Evolutionary conservation across 2,888 invertebrate genomes (phyloP).

Genomic region (Schizaphis graminum): DNA sequence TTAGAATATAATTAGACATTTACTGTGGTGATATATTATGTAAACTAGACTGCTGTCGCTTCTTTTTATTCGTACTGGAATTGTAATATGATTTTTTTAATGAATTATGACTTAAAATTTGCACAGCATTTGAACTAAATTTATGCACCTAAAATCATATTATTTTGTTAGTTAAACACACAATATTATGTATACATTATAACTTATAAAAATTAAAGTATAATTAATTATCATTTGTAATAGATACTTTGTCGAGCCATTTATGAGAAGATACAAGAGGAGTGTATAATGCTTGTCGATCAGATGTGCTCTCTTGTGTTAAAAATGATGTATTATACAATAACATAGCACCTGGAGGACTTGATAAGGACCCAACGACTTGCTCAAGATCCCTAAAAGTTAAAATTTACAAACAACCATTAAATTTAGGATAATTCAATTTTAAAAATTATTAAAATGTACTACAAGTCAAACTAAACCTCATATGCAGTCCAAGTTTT

Average conservation of each 20-base stretch:
- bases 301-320: slow-evolving; percentile 91
- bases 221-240: background rate
- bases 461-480: slow-evolving; percentile 70
- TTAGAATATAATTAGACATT: slow-evolving; percentile 69
- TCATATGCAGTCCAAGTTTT: slow-evolving; percentile 76
- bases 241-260: slow-evolving; percentile 88
- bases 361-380: slow-evolving; percentile 81
- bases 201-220: background rate
- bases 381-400: slow-evolving; percentile 82
- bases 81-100: slow-evolving; percentile 88
- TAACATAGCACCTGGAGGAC: slow-evolving; percentile 83
- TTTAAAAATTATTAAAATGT: slow-evolving; percentile 33
- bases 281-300: slow-evolving; percentile 88
- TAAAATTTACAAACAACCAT: background rate
- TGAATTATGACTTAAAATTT: slow-evolving; percentile 86
- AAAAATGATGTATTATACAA: slow-evolving; percentile 88
- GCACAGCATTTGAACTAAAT: slow-evolving; percentile 85
- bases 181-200: background rate
- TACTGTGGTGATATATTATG: slow-evolving; percentile 89
- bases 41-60: slow-evolving; percentile 84
- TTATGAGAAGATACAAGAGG: slow-evolving; percentile 91
- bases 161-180: background rate
- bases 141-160: slow-evolving; percentile 75
- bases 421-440: background rate
- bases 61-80: slow-evolving; percentile 83